phyloP scores from a whole-genome alignment of 2,113 vertebrate species.

The Amphiprion percula region DNA sequence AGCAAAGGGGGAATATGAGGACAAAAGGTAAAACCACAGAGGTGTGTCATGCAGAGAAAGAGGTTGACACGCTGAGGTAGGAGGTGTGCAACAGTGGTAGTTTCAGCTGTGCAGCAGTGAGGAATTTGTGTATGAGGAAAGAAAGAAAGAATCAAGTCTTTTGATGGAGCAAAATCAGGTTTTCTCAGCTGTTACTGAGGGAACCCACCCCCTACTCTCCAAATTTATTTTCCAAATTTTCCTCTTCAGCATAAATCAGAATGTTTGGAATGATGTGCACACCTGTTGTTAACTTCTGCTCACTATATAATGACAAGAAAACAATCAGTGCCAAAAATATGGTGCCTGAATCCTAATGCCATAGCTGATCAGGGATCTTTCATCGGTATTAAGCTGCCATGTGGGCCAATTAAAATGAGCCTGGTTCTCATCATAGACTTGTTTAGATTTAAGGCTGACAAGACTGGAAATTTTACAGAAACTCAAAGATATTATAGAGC shows the following conservation, averaged over 20 bases:
- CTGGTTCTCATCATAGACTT: conserved; percentile 47
- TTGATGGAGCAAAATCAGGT: conserved; percentile 32
- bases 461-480: conserved; percentile 14
- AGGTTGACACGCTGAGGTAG: conserved; percentile 19
- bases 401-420: conserved; percentile 55
- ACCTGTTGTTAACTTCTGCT: conserved; percentile 19
- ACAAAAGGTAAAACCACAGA: conserved; percentile 26
- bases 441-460: conserved; percentile 54
- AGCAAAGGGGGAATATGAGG: conserved; percentile 1
- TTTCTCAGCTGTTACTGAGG: conserved; percentile 21
- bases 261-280: conserved; percentile 16
- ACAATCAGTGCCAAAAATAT: conserved; percentile 37
- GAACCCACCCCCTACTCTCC: conserved; percentile 4
- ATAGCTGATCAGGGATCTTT: conserved; percentile 20
- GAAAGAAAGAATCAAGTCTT: conserved; percentile 77
- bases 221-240: not conserved
- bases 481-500: conserved; percentile 35
- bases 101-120: conserved; percentile 41
- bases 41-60: conserved; percentile 50
- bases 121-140: conserved; percentile 18
- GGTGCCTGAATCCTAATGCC: conserved; percentile 13
- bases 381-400: conserved; percentile 17
- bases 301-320: conserved; percentile 35
- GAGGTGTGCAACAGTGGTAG: conserved; percentile 46
- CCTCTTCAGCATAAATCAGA: conserved; percentile 9